A percentile compares a stretch with the other conserved stretches of the same genome.
phyloP scores from a whole-genome alignment of 2,888 invertebrate species.

The Brenthis daphne region DNA sequence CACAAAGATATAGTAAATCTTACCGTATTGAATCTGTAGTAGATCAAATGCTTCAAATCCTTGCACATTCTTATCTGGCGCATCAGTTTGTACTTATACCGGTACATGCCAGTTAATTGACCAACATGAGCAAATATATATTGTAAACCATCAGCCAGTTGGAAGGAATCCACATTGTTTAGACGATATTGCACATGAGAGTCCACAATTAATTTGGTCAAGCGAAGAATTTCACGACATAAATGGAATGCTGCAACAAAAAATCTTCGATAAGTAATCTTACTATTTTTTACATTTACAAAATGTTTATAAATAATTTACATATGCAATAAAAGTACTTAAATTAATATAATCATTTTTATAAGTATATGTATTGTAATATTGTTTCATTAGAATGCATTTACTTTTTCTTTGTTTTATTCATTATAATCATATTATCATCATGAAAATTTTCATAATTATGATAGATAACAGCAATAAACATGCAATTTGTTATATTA shows the following conservation, averaged over 20 bases:
- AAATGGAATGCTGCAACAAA: conserved; percentile 94
- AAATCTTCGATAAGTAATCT: not conserved
- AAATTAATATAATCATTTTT: not conserved
- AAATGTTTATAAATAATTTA: no score
- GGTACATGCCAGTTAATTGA: conserved; percentile 99
- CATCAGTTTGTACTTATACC: conserved; percentile 99
- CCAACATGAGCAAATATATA: conserved; percentile 99
- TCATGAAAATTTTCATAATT: no score
- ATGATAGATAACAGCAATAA: no score
- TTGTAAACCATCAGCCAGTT: conserved; percentile 98
- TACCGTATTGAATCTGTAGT: conserved; percentile 99
- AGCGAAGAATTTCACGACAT: conserved; percentile 98
- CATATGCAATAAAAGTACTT: not conserved
- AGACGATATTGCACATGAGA: conserved; percentile 99
- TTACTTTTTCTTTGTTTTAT: no score
- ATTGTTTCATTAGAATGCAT: no score
- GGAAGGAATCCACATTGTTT: conserved; percentile 99
- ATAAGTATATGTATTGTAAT: no score
- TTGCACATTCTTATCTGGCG: conserved; percentile 99
- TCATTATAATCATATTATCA: no score
- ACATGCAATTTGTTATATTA: no score
- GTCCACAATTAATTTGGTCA: conserved; percentile 99
- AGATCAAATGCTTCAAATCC: conserved; percentile 99
- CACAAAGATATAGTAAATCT: conserved; percentile 56
- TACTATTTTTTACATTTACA: not conserved